Evolutionary conservation across 1,140 invertebrate species (phyloP), one percentile per base, ranked within the genome.

Genomic region (Anadara kagoshimensis): DNA sequence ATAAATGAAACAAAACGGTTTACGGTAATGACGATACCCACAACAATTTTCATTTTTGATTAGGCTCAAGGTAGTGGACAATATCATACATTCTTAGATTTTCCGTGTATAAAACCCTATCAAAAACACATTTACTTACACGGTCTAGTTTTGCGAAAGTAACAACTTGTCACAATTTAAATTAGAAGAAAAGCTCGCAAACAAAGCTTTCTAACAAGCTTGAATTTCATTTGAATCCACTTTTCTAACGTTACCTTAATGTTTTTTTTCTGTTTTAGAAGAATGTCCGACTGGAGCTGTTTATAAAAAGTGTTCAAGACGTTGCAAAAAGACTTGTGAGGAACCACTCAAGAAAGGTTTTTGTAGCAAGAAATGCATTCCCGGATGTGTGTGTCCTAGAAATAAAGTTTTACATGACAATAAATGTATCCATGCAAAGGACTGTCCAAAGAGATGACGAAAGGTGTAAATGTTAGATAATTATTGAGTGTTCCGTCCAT

Each of bases 341-440:
- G 85, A 86, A 63, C 72, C 75, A 58, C 79, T 82, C 73, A 72
- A 70, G 20, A 70, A 73, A 10, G 76, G 74, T 36, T 62, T 76
- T 0, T 84, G 84, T 56, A 78, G 82, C 57, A 82, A 82, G 20
- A 77, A 75, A 18, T 90, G 89, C 61, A 66, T 79, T n/a, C 72
- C 83, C 0, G 87, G 85, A 14, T 90, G 89, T 68, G 73, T 85
- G 53, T 90, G 89, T 74, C 78, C 76, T 3, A 65, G 73, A 18
- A 85, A 84, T n/a, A 71, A 80, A 14, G 87, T 89, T 1, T 83
- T 85, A 64, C 85, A 87, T 53, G 79, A 84, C 20, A 83, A 85
- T 45, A 78, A 72, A 59, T 90, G 89, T 71, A 86, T 89, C 29
- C 73, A 73, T 14, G 72, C 82, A 51, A 76, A 80, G 14, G 73